Evolutionary conservation across 2,888 invertebrate genomes (phyloP).

Genomic region (Drosophila borealis): DNA sequence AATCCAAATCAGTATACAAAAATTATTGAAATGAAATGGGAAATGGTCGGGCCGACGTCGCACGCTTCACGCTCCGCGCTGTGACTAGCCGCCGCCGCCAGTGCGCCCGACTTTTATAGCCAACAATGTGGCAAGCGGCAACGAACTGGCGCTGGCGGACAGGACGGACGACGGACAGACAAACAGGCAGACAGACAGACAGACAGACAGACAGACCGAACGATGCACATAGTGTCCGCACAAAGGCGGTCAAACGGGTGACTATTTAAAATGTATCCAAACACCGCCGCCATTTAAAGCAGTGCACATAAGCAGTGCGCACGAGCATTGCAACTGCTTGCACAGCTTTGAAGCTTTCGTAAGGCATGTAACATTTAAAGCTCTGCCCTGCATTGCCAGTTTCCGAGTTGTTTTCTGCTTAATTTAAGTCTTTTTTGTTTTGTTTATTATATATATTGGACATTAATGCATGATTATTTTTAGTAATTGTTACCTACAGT

Average conservation of each 20-base stretch:
- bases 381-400: background rate
- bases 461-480: constrained; percentile 47
- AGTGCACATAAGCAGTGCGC: background rate
- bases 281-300: background rate
- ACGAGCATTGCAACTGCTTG: background rate
- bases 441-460: constrained; percentile 58
- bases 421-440: constrained; percentile 49
- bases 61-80: constrained; percentile 54
- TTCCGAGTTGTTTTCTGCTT: background rate
- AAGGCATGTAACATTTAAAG: background rate
- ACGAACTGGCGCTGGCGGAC: constrained; percentile 17
- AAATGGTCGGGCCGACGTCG: constrained; percentile 50
- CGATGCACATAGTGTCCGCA: background rate
- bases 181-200: background rate
- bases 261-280: background rate
- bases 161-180: constrained; percentile 9
- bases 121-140: constrained; percentile 54
- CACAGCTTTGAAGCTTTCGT: constrained; percentile 10
- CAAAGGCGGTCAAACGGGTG: constrained; percentile 15
- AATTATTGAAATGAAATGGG: constrained; percentile 42
- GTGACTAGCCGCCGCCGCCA: constrained; percentile 57
- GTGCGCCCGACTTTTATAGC: constrained; percentile 75
- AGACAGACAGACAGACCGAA: background rate
- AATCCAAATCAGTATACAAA: constrained; percentile 6
- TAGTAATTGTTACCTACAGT: constrained; percentile 25